Evolutionary conservation across 2,888 invertebrate species (phyloP).

Genomic region (Lysandra bellargus): DNA sequence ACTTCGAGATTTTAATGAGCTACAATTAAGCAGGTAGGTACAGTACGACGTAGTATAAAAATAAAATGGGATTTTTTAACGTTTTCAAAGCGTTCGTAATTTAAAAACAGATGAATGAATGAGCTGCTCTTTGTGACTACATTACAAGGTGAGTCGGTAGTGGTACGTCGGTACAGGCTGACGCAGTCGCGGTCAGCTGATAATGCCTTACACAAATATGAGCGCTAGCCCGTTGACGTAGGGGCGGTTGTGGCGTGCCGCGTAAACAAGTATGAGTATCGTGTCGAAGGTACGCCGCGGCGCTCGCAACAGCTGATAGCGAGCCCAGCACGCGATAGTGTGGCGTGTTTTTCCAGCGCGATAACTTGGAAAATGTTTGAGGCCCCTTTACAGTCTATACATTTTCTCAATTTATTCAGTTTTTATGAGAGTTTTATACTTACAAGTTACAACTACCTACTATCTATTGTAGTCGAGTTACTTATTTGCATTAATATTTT

Average conservation of each 20-base stretch:
- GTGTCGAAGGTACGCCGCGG: conserved; percentile 51
- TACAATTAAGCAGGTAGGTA: no score
- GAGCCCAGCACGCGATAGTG: conserved; percentile 63
- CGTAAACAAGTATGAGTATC: conserved; percentile 45
- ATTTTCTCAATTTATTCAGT: conserved; percentile 23
- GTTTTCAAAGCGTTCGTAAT: conserved; percentile 20
- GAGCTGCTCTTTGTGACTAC: conserved; percentile 31
- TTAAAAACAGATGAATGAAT: conserved; percentile 28
- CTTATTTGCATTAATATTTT: neutral
- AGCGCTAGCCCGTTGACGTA: conserved; percentile 39
- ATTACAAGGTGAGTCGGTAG: conserved; percentile 33
- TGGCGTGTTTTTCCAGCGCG: conserved; percentile 71
- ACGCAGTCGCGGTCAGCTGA: conserved; percentile 44
- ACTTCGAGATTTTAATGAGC: no score
- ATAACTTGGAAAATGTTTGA: conserved; percentile 64
- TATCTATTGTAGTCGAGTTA: neutral
- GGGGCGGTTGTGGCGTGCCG: conserved; percentile 41
- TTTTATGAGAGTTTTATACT: neutral
- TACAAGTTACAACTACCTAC: neutral
- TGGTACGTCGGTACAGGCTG: conserved; percentile 36
- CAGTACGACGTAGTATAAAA: neutral
- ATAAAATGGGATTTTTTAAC: neutral
- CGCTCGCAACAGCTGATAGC: conserved; percentile 64
- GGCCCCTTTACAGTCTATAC: conserved; percentile 41
- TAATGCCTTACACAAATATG: conserved; percentile 39